Percentiles rank a stretch among this genome's conserved stretches.
Evolutionary conservation across 1,140 invertebrate species (phyloP).

Genomic region (Apis dorsata): DNA sequence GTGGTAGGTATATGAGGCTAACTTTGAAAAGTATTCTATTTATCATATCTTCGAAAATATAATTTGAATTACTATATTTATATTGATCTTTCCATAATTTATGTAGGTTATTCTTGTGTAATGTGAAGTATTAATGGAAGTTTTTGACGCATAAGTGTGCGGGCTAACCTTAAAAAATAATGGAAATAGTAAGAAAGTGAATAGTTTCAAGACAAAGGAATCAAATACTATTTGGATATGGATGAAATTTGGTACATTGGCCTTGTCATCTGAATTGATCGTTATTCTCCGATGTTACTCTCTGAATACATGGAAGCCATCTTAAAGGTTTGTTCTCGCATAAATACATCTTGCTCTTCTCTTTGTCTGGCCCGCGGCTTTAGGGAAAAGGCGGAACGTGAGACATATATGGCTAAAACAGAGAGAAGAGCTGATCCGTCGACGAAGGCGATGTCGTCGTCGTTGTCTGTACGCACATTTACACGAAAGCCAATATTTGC

Average conservation of each 20-base stretch:
- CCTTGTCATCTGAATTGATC: background rate
- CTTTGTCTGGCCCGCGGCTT: background rate
- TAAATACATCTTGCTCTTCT: slow-evolving; percentile 6
- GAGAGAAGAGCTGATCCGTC: background rate
- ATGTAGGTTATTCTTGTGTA: too few relatives aligned
- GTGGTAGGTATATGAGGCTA: too few relatives aligned
- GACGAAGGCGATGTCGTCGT: background rate
- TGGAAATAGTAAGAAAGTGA: too few relatives aligned
- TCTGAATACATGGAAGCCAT: background rate
- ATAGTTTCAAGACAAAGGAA: too few relatives aligned
- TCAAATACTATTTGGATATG: background rate
- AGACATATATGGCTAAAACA: background rate
- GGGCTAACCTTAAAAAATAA: background rate
- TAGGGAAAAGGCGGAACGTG: too few relatives aligned
- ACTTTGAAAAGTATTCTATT: too few relatives aligned
- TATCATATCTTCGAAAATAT: too few relatives aligned
- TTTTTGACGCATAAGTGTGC: too few relatives aligned
- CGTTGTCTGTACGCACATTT: slow-evolving; percentile 39
- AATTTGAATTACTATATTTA: too few relatives aligned
- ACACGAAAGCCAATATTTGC: slow-evolving; percentile 62
- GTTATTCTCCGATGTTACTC: background rate
- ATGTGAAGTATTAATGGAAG: too few relatives aligned
- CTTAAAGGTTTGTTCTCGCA: slow-evolving; percentile 16
- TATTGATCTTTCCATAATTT: too few relatives aligned
- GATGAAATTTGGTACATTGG: background rate